Conservation (phyloP, 2,888 invertebrate species). For the Sycophila texana region DNA sequence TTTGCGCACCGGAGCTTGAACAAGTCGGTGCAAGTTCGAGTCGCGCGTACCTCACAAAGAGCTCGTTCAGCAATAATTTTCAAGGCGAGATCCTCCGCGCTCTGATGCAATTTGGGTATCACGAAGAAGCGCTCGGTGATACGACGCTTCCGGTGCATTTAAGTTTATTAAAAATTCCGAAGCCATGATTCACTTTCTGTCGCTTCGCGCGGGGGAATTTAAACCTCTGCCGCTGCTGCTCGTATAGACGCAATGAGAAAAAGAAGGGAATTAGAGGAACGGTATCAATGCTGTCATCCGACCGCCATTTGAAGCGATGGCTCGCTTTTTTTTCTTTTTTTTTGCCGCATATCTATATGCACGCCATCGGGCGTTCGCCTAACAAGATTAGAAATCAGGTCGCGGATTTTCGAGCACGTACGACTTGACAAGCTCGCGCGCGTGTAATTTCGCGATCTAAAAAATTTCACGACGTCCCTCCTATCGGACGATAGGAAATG, state of each 20-base stretch:
- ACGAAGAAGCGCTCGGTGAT: background rate
- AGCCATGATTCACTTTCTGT: background rate
- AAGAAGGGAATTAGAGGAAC: conserved; percentile 1
- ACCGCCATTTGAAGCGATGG: conserved; percentile 18
- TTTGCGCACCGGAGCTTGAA: background rate
- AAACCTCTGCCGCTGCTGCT: background rate
- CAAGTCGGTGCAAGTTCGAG: background rate
- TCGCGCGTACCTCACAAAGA: background rate
- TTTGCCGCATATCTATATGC: background rate
- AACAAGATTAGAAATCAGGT: conserved; percentile 55
- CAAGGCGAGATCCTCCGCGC: background rate
- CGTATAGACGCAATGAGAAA: background rate
- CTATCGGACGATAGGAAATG: no score
- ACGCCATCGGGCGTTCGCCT: conserved; percentile 30
- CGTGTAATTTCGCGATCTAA: conserved; percentile 19
- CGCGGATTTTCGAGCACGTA: conserved; percentile 38
- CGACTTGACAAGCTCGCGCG: conserved; percentile 2
- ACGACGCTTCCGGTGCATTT: background rate
- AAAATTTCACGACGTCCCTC: background rate
- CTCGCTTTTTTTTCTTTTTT: conserved; percentile 8
- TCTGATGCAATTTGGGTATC: background rate
- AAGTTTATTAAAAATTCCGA: no score
- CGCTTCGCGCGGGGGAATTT: background rate
- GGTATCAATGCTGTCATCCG: background rate
- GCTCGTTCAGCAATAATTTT: background rate